A percentile compares a stretch with the other conserved stretches of the same genome.
Evolutionary conservation across 92 coral and sea anemone species (phyloP).

Genomic region (Actinernus sp.): DNA sequence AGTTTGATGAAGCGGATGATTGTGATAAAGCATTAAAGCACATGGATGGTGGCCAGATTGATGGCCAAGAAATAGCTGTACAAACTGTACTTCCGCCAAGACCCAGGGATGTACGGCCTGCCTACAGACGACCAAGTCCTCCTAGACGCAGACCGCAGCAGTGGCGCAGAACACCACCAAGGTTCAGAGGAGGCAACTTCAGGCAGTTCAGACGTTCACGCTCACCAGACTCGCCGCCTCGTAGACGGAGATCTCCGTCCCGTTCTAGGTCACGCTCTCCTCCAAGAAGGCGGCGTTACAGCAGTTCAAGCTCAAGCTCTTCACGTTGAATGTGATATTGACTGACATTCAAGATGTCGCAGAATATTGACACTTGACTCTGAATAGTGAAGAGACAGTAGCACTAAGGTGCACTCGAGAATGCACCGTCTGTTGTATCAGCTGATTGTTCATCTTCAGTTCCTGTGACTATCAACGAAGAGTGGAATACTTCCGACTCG

Average conservation of each 20-base stretch:
- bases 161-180: constrained; percentile 97
- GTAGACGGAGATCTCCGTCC: constrained; percentile 83
- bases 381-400: not conserved
- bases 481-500: too few species aligned
- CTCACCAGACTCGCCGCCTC: constrained; percentile 80
- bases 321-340: constrained; percentile 59
- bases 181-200: constrained; percentile 81
- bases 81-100: constrained; percentile 91
- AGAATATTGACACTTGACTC: too few species aligned
- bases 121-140: constrained; percentile 84
- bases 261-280: constrained; percentile 90
- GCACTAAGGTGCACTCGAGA: too few species aligned
- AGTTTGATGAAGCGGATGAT: constrained; percentile 83
- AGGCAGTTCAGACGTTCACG: constrained; percentile 88
- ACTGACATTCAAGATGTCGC: too few species aligned
- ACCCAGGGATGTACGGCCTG: constrained; percentile 85
- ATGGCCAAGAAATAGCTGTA: constrained; percentile 91
- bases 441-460: too few species aligned
- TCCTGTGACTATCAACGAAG: too few species aligned
- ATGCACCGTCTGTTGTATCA: too few species aligned
- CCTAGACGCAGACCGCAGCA: constrained; percentile 83
- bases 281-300: constrained; percentile 84
- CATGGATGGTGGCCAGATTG: constrained; percentile 99
- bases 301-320: constrained; percentile 85
- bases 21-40: constrained; percentile 94